Evolutionary conservation across 92 coral and sea anemone genomes (phyloP), one percentile per base, ranked within the genome.

Genomic region (Metridium senile): DNA sequence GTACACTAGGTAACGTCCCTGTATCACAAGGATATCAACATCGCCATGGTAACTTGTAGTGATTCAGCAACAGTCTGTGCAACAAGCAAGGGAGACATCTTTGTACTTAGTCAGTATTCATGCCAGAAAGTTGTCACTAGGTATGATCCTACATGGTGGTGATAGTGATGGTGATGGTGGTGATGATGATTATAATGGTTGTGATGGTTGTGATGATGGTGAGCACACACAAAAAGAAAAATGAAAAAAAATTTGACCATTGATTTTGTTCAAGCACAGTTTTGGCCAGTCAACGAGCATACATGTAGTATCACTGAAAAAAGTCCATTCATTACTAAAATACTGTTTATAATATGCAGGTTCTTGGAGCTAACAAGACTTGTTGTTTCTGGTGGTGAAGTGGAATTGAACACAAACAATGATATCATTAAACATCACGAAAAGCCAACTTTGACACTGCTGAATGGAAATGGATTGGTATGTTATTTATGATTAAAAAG

Each of bases 81-180:
- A 3, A 91, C 94, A 10, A 71, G 67, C 81, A 92, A 80, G 22
- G 98, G 98, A 46, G 97, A 94, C 69, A 84, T 94, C 71, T 91
- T 81, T 54, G 45, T 94, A 13, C 72, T 89, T 2, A 84, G 81
- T 62, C 90, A 80, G 85, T 89, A 81, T 54, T 78, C 84, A 16
- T 86, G 91, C 58, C 93, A 93, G 28, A 91, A 88, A 66, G 81
- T 94, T 47, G 78, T 94, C 53, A 78, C 76, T 16, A 94, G 92
- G 98, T 94, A 83, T 0, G 82, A 63, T 63, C 21, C 26, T 63
- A 28, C 18, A 28, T 63, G 45, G 22, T 26, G 8, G 17, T 59
- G 30, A 59, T 59, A 16, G 22, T 59, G 28, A 33, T 73, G 51
- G 11, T 73, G 18, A 17, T 73, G 47, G 21, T 68, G n/a, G n/a